phyloP scores from a whole-genome alignment of 2,113 vertebrate genomes.

The Haemorhous mexicanus region DNA sequence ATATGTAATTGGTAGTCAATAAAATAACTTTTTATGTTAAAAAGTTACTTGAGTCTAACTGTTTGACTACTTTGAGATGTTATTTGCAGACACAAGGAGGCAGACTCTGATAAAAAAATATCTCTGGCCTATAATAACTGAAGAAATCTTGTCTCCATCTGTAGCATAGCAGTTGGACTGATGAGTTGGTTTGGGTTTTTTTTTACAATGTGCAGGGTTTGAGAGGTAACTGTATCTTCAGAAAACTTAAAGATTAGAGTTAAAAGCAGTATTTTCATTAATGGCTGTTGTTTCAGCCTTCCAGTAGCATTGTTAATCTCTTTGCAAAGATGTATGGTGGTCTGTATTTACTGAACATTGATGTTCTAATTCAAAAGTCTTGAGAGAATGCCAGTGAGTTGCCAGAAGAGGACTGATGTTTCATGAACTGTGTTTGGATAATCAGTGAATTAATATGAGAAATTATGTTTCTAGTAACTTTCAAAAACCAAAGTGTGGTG shows the following conservation, averaged over 20 bases:
- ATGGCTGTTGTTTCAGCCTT: not conserved
- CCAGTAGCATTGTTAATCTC: not conserved
- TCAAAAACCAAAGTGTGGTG: not conserved
- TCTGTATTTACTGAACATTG: not conserved
- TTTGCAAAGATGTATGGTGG: not conserved
- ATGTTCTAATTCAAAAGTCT: not conserved
- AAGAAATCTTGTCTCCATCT: not conserved
- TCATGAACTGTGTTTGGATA: not conserved
- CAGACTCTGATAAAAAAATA: constrained; percentile 29
- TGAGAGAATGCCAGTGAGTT: not conserved
- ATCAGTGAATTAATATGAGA: not conserved
- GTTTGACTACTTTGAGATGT: not conserved
- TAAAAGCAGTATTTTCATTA: not conserved
- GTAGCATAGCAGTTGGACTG: not conserved
- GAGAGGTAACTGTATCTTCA: not conserved
- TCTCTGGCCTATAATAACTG: not conserved
- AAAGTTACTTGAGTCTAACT: not conserved
- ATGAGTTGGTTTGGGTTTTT: not conserved
- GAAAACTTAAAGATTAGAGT: not conserved
- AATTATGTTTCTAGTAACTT: not conserved
- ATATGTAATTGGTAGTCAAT: not conserved
- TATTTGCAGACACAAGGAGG: constrained; percentile 47
- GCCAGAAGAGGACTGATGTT: not conserved
- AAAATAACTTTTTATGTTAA: not conserved
- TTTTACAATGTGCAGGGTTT: not conserved